These are phyloP conservation scores for Tringa solitaria DNA, from an alignment of 2,113 vertebrate genomes.

Conservation along the genomic window DNA sequence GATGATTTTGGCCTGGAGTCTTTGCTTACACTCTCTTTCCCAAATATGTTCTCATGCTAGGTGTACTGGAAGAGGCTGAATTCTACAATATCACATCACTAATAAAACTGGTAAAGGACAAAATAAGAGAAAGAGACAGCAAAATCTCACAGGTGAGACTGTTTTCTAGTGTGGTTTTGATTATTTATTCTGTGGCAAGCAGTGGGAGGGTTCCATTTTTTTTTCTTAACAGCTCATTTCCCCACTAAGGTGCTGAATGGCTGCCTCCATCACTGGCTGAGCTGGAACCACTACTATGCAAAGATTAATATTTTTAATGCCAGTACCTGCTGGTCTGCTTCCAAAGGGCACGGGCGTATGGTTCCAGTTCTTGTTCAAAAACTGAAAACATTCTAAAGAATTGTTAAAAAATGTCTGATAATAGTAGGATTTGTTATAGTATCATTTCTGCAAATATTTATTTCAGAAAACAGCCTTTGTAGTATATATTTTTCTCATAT, in stretches of 20 bases:
- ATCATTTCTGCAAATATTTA: not conserved
- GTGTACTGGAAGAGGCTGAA: conserved; percentile 96
- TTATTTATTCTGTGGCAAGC: not conserved
- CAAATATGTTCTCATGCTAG: conserved; percentile 64
- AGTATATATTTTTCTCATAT: not conserved
- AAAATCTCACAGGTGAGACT: conserved; percentile 89
- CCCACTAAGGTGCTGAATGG: not conserved
- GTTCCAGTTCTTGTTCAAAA: not conserved
- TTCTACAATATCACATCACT: conserved; percentile 99
- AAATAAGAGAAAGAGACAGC: conserved; percentile 96
- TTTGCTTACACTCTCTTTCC: not conserved
- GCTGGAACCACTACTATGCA: not conserved
- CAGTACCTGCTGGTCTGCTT: not conserved
- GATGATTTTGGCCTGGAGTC: not conserved
- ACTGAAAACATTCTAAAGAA: not conserved
- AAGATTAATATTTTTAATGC: not conserved
- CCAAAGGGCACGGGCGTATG: not conserved
- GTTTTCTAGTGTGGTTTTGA: not conserved
- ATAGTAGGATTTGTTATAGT: not conserved
- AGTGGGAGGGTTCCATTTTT: not conserved
- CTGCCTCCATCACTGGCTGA: not conserved
- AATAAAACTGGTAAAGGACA: conserved; percentile 97
- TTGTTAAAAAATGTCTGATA: not conserved
- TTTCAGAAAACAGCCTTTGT: not conserved
- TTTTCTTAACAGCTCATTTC: not conserved